Conservation (phyloP, 2,888 invertebrate species). For the Argyra leucocephala region DNA sequence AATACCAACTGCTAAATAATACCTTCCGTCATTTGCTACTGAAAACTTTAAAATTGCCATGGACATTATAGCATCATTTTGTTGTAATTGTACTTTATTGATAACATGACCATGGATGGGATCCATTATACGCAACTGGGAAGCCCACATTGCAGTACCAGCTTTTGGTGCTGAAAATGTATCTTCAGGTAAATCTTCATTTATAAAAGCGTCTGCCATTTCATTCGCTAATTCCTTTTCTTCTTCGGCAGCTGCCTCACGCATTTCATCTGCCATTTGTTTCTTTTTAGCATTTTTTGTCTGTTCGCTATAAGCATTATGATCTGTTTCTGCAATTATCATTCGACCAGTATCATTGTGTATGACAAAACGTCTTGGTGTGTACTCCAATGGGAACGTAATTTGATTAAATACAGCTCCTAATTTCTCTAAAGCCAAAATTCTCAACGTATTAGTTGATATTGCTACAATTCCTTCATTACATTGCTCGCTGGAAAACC, state of each 20-base stretch:
- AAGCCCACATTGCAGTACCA: constrained; percentile 93
- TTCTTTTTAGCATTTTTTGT: constrained; percentile 82
- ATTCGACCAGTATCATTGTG: constrained; percentile 85
- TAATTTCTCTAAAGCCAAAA: constrained; percentile 93
- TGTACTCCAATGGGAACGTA: constrained; percentile 85
- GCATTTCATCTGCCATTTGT: constrained; percentile 98
- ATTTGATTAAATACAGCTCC: constrained; percentile 98
- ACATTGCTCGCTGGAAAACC: constrained; percentile 94
- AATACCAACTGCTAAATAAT: constrained; percentile 75
- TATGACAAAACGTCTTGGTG: constrained; percentile 88
- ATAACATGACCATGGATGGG: constrained; percentile 73
- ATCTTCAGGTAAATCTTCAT: constrained; percentile 88
- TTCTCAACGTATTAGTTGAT: constrained; percentile 91
- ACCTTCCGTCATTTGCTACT: constrained; percentile 45
- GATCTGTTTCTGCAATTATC: constrained; percentile 91
- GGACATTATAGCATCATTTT: constrained; percentile 94
- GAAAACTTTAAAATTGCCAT: constrained; percentile 73
- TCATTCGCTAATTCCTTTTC: constrained; percentile 92
- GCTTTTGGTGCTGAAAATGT: constrained; percentile 94
- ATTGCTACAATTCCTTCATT: constrained; percentile 99
- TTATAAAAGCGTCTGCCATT: constrained; percentile 94
- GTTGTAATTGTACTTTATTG: constrained; percentile 71
- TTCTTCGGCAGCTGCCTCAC: constrained; percentile 91
- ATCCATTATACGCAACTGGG: constrained; percentile 75
- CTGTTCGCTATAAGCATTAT: constrained; percentile 95